Percentiles rank a stretch among this genome's conserved stretches.
phyloP scores from a whole-genome alignment of 2,797 vertebrate genomes.

The Anguilla marmorata region DNA sequence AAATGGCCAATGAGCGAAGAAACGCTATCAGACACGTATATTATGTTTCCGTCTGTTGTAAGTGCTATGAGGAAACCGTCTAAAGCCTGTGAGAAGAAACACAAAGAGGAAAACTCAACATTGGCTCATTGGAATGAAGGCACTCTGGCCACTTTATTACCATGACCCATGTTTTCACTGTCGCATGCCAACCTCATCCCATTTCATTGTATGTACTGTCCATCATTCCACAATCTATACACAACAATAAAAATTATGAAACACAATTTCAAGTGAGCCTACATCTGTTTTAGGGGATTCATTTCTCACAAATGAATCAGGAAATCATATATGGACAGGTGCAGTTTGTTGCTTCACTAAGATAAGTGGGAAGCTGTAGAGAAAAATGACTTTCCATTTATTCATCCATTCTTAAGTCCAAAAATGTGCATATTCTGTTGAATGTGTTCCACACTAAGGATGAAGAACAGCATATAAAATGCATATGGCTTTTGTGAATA shows the following conservation, averaged over 20 bases:
- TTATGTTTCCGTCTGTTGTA: slow-evolving; percentile 88
- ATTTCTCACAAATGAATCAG: neutral
- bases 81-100: slow-evolving; percentile 74
- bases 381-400: neutral
- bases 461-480: neutral
- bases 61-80: slow-evolving; percentile 88
- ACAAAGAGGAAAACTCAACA: slow-evolving; percentile 24
- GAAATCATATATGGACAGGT: neutral
- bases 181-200: neutral
- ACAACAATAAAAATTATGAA: neutral
- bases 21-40: slow-evolving; percentile 86
- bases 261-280: neutral
- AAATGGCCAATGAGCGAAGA: slow-evolving; percentile 88
- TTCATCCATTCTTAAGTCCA: neutral
- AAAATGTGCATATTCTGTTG: neutral
- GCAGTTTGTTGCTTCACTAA: neutral
- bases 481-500: neutral
- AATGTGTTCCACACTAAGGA: neutral
- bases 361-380: neutral
- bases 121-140: neutral
- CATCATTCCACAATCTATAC: neutral
- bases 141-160: neutral
- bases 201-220: neutral
- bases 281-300: neutral
- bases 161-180: neutral